These are phyloP conservation scores for Gavialis gangeticus DNA, from an alignment of 2,113 vertebrate species.

Conservation along the genomic window DNA sequence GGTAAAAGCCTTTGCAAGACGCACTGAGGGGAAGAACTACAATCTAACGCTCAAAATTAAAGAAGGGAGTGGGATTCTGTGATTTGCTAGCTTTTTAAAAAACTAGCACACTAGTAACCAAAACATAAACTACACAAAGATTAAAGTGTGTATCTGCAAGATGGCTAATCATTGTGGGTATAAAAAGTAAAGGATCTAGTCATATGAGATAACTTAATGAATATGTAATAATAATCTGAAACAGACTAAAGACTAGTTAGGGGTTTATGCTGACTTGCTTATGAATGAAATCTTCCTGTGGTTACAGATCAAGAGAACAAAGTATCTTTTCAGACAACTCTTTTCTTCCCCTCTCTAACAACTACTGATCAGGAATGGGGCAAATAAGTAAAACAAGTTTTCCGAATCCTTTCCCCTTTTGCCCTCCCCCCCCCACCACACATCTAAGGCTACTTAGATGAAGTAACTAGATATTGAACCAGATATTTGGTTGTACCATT, in stretches of 20 bases:
- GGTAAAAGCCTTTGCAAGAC: constrained; percentile 4
- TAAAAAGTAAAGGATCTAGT: constrained; percentile 18
- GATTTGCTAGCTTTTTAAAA: background rate
- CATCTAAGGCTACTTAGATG: background rate
- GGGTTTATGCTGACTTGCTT: constrained; percentile 17
- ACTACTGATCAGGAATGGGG: background rate
- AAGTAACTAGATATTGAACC: constrained; percentile 29
- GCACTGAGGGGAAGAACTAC: background rate
- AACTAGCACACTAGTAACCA: background rate
- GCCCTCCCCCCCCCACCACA: background rate
- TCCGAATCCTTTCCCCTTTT: constrained; percentile 38
- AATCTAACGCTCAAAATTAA: background rate
- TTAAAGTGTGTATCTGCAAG: background rate
- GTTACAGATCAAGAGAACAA: constrained; percentile 3
- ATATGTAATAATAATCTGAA: background rate
- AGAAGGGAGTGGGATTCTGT: background rate
- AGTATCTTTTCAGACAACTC: background rate
- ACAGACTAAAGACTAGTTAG: background rate
- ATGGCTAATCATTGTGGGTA: background rate
- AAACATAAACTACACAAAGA: background rate
- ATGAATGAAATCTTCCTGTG: background rate
- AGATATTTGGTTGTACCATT: constrained; percentile 30
- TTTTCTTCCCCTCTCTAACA: background rate
- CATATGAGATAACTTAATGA: background rate
- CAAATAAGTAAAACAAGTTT: background rate